These are phyloP conservation scores for Pseudolaguvia tuberculata DNA, from an alignment of 2,113 vertebrate genomes.

Conservation along the genomic window DNA sequence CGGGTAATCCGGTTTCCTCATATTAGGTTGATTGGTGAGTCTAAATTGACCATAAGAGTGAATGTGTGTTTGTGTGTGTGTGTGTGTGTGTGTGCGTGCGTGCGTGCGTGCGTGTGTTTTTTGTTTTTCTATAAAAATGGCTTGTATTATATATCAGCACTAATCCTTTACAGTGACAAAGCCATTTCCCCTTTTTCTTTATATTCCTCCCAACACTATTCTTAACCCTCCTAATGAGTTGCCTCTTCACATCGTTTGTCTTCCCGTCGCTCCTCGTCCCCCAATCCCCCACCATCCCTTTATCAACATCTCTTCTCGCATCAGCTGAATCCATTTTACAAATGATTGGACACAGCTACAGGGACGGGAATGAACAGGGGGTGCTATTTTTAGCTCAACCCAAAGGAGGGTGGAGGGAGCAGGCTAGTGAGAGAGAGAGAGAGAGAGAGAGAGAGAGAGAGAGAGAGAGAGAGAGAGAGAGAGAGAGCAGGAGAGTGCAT, in stretches of 20 bases:
- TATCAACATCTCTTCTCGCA: constrained; percentile 10
- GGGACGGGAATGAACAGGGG: constrained; percentile 40
- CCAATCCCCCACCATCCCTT: neutral
- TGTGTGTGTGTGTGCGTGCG: too few species aligned
- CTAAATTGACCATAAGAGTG: too few species aligned
- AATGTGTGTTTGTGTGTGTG: too few species aligned
- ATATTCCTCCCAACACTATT: neutral
- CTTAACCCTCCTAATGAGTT: neutral
- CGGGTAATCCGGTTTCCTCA: too few species aligned
- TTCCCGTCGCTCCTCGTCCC: neutral
- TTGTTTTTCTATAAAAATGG: too few species aligned
- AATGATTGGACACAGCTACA: constrained; percentile 38
- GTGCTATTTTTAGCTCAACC: constrained; percentile 47
- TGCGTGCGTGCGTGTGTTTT: too few species aligned
- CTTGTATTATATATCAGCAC: too few species aligned
- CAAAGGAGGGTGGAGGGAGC: constrained; percentile 28
- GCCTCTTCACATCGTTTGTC: neutral
- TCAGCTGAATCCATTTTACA: constrained; percentile 47
- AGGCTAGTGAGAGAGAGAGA: constrained; percentile 13
- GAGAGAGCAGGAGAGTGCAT: neutral
- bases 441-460: constrained; percentile 20
- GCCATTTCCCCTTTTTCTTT: constrained; percentile 11
- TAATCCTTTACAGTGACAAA: neutral
- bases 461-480: neutral
- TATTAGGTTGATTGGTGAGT: too few species aligned